Evolutionary conservation across 2,113 vertebrate species (phyloP).

Genomic region (Phainopepla nitens): DNA sequence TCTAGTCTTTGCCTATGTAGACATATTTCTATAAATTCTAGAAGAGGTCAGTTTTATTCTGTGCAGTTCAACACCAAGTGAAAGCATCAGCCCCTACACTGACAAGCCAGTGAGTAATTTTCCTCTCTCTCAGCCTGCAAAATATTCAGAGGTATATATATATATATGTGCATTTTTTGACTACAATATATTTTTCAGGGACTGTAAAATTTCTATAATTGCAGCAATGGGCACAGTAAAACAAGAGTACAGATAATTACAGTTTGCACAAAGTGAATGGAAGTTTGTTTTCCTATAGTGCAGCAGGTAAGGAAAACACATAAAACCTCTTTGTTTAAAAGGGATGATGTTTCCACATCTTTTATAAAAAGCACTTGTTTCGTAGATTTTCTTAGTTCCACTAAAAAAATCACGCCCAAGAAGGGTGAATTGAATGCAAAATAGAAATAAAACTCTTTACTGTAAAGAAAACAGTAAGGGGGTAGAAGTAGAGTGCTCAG

Average conservation of each 20-base stretch:
- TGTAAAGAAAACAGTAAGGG: not conserved
- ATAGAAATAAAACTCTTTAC: not conserved
- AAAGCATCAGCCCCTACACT: not conserved
- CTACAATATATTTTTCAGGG: not conserved
- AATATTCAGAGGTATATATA: not conserved
- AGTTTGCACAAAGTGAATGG: not conserved
- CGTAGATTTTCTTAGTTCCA: not conserved
- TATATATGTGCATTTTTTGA: not conserved
- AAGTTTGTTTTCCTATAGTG: not conserved
- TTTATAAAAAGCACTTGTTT: not conserved
- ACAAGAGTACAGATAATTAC: not conserved
- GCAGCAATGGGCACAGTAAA: not conserved
- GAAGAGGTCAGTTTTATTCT: not conserved
- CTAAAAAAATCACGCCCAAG: not conserved
- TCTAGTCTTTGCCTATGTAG: not conserved
- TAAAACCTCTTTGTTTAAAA: not conserved
- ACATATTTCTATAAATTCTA: not conserved
- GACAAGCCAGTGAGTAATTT: not conserved
- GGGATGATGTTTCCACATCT: not conserved
- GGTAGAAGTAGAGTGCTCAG: not conserved
- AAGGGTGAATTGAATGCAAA: not conserved
- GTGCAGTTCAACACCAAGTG: not conserved
- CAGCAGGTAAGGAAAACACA: not conserved
- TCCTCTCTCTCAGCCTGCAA: not conserved
- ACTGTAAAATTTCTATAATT: not conserved